Base-by-base conservation (phyloP, 1,140 invertebrate genomes). In the Akabosia matsudoensis region DNA sequence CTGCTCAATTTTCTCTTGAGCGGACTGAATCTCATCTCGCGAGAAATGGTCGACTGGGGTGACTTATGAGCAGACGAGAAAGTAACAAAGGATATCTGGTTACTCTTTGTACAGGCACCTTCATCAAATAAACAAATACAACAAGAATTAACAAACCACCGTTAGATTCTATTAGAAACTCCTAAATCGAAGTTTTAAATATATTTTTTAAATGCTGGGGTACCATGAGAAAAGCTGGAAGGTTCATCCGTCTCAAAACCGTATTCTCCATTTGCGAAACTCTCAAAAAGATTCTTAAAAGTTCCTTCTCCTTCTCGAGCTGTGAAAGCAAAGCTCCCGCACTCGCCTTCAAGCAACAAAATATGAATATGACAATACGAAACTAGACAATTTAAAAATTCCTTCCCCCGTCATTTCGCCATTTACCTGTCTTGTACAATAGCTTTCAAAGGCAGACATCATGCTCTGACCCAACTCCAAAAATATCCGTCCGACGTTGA, bases 261-360 rank as follows among this genome's bases (percentile, higher is more conserved):
- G 92, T 90, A 83, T 98, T 97, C 84, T 98, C 96, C 92, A 97
- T 96, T 86, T 97, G 96, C 0, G 95, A 97, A 22, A 97, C 96
- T 83, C 93, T 90, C 13, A 98, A 87, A 84, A 98, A 98, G 85
- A 97, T 96, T 83, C 95, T 88, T 33, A 98, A 86, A 31, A 98
- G 88, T 85, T 98, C 96, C 84, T 97, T 97, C 82, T 98, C 96
- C 85, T 96, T 97, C 84, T 97, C 95, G 30, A 97, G 86, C 84
- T 94, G 94, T 73, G 95, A 92, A 76, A 98, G 85, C 3, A 97
- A 86, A 64, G 95, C 85, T 73, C 94, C 93, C n/a, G 95, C 95
- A 67, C 90, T 89, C 31, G 93, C 94, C 89, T 97, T 91, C n/a
- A 83, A 78, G 77, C 76, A 82, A 67, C 78, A 70, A 61, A 34